phyloP scores from a whole-genome alignment of 2,797 vertebrate genomes.

The Cyprinella venusta region DNA sequence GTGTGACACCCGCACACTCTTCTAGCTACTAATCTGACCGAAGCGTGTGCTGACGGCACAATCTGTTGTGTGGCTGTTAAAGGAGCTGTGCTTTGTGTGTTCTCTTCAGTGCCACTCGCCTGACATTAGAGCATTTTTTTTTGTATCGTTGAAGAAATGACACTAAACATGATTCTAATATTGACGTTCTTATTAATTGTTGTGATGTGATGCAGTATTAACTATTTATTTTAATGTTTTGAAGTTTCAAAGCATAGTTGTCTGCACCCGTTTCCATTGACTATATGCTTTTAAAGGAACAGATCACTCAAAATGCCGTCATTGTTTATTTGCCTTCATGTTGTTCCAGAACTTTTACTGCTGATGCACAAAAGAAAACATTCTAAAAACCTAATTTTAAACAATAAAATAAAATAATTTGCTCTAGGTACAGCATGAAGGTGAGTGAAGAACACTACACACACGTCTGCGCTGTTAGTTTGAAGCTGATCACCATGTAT shows the following conservation, averaged over 20 bases:
- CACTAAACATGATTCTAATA: slow-evolving; percentile 6
- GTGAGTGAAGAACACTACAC: neutral
- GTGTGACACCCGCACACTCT: slow-evolving; percentile 86
- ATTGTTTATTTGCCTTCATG: neutral
- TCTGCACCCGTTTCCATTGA: neutral
- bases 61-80: slow-evolving; percentile 57
- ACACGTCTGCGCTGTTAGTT: neutral
- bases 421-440: neutral
- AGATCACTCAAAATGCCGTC: neutral
- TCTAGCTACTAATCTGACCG: slow-evolving; percentile 83
- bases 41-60: slow-evolving; percentile 63
- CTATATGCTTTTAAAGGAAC: neutral
- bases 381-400: neutral
- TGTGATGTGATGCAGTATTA: neutral
- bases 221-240: slow-evolving; percentile 10
- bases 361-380: neutral
- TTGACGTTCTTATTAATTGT: slow-evolving; percentile 3
- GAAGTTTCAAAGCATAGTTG: neutral
- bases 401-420: neutral
- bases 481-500: neutral
- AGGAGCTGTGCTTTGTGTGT: slow-evolving; percentile 37
- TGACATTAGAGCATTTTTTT: neutral
- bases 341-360: neutral
- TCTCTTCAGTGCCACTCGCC: neutral
- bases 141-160: neutral